Evolutionary conservation across 35 echinoderm and acorn worm genomes (phyloP), one percentile per base, ranked within the genome.

Genomic region (Holothuria glaberrima): DNA sequence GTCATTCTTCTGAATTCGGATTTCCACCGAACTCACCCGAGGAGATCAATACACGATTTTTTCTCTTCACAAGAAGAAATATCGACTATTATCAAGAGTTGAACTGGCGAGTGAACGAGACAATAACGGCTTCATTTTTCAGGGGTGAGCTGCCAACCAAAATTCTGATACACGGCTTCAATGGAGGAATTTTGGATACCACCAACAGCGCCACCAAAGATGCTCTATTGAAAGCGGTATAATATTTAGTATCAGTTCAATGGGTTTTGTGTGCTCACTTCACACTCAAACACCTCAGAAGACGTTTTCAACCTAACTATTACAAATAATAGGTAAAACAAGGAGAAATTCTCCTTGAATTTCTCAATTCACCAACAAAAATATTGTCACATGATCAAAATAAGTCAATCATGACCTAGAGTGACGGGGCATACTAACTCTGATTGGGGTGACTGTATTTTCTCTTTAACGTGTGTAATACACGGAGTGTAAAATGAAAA

Each of bases 1-100:
- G 70, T 73, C 70, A 73, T 33, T 73, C 70, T 24, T 29, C 24
- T 9, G 29, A 73, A 73, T 73, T 73, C 30, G 30, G 29, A 19
- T 73, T 73, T 35, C 70, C 70, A 33, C 70, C 70, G 70, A 73
- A 33, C 29, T 31, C 29, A 20, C 70, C 70, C 70, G 70, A 73
- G 30, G 70, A 73, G 9, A 73, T 73, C 24, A 35, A 73, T 5
- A 73, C 70, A 9, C 30, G 36, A 10, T 31, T 73, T 32, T 73
- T 31, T 33, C 29, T 73, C 26, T 73, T 73, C 30, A 73, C 70
- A 12, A 73, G 36, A 29, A 29, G 32, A 33, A 44, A 73, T 73
- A 13, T 17, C 10, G 70, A 73, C 30, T 35, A 73, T 33, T 73
- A 73, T 29, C 70, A 73, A 73, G 70, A 73, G 30, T 19, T 73